Percentiles rank a stretch among this genome's conserved stretches.
phyloP scores from a whole-genome alignment of 2,797 vertebrate species.

The Halcyon badia region DNA sequence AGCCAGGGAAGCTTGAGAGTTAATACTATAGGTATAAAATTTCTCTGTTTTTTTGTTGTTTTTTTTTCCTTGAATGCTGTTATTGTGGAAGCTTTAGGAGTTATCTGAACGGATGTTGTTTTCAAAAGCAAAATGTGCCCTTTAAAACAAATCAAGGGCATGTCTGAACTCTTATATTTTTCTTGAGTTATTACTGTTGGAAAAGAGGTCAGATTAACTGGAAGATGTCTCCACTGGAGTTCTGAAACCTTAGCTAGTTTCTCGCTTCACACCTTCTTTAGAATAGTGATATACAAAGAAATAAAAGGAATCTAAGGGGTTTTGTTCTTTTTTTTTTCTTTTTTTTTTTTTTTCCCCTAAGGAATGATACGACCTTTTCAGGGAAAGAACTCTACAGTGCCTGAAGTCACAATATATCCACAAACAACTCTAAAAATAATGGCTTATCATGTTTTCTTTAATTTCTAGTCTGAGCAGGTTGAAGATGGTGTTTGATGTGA shows the following conservation, averaged over 20 bases:
- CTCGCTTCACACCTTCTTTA: constrained; percentile 59
- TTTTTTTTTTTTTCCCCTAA: constrained; percentile 23
- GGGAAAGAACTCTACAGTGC: neutral
- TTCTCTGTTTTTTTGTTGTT: neutral
- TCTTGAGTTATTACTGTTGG: constrained; percentile 46
- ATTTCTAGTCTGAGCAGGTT: neutral
- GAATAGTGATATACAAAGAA: constrained; percentile 44
- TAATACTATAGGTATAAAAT: neutral
- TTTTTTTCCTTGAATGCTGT: neutral
- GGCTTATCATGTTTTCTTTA: neutral
- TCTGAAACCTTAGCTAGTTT: constrained; percentile 48
- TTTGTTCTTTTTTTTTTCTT: constrained; percentile 35
- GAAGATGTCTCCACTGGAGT: constrained; percentile 54
- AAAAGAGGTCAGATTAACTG: constrained; percentile 66
- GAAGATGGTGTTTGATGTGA: neutral
- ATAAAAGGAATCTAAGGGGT: constrained; percentile 33
- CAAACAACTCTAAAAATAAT: constrained; percentile 35
- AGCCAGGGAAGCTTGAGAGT: neutral
- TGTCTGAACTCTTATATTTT: constrained; percentile 26
- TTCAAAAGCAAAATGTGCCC: constrained; percentile 63
- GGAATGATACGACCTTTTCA: constrained; percentile 54
- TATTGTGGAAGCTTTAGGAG: constrained; percentile 40
- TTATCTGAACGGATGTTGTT: constrained; percentile 56
- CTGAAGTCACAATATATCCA: constrained; percentile 31
- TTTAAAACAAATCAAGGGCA: constrained; percentile 68